A percentile compares a stretch with the other conserved stretches of the same genome.
Conservation (phyloP, 2,888 invertebrate genomes). For the Smittia aterrima region DNA sequence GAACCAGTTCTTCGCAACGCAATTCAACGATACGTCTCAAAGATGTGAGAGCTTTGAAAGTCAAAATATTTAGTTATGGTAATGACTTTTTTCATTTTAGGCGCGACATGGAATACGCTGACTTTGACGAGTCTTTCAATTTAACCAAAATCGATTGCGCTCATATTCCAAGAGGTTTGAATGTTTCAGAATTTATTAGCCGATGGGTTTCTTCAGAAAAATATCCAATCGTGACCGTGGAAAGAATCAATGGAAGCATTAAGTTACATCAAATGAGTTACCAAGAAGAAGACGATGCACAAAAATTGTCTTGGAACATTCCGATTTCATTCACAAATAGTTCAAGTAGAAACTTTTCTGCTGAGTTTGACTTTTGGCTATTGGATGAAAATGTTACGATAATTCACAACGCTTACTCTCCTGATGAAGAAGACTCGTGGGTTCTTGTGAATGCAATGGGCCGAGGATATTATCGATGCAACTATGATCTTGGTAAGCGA, state of each 20-base stretch:
- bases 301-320: constrained; percentile 25
- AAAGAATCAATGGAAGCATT: constrained; percentile 23
- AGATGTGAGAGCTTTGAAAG: constrained; percentile 28
- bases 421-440: constrained; percentile 17
- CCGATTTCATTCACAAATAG: constrained; percentile 37
- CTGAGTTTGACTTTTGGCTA: constrained; percentile 33
- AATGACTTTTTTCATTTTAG: not conserved
- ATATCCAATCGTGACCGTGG: constrained; percentile 39
- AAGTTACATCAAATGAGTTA: constrained; percentile 22
- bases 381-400: constrained; percentile 31
- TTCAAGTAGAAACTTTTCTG: constrained; percentile 7
- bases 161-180: constrained; percentile 23
- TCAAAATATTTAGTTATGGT: not conserved
- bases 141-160: constrained; percentile 32
- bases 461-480: constrained; percentile 34
- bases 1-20: constrained; percentile 32
- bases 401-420: constrained; percentile 23
- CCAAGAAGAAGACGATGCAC: not conserved
- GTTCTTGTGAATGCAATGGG: constrained; percentile 36
- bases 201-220: constrained; percentile 37
- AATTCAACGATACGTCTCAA: constrained; percentile 32
- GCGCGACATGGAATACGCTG: constrained; percentile 32
- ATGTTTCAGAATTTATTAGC: constrained; percentile 27
- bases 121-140: constrained; percentile 34
- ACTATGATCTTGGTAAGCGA: constrained; percentile 35